Percentiles rank a stretch among this genome's conserved stretches.
phyloP scores from a whole-genome alignment of 2,113 vertebrate species.

The Bos indicus region DNA sequence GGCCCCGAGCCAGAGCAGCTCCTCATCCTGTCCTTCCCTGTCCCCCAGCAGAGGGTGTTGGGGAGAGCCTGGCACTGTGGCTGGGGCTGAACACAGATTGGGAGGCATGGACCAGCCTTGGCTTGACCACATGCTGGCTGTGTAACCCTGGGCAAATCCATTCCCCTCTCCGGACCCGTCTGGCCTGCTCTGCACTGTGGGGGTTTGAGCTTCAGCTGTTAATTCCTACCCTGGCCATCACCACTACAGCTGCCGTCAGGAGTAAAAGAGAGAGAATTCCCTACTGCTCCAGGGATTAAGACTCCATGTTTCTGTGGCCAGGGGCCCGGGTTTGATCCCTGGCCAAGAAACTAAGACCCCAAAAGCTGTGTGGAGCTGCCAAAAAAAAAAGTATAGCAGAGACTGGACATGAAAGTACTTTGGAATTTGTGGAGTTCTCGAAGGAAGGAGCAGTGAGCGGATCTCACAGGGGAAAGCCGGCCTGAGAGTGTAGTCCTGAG shows the following conservation, averaged over 20 bases:
- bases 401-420: neutral
- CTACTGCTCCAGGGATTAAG: neutral
- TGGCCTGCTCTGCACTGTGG: neutral
- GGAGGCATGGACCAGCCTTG: neutral
- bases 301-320: neutral
- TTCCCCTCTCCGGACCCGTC: neutral
- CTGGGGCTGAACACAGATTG: neutral
- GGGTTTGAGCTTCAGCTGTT: neutral
- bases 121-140: neutral
- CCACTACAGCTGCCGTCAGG: neutral
- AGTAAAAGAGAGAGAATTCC: neutral
- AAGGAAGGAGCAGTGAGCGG: neutral
- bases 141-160: neutral
- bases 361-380: neutral
- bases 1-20: neutral
- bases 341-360: neutral
- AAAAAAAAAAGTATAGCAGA: neutral
- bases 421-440: neutral
- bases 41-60: neutral
- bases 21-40: slow-evolving; percentile 12
- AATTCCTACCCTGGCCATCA: neutral
- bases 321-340: neutral
- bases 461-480: fast-evolving
- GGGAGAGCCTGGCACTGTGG: neutral
- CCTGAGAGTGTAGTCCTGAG: neutral